Evolutionary conservation across 2,113 vertebrate genomes (phyloP).

Genomic region (Mohoua ochrocephala): DNA sequence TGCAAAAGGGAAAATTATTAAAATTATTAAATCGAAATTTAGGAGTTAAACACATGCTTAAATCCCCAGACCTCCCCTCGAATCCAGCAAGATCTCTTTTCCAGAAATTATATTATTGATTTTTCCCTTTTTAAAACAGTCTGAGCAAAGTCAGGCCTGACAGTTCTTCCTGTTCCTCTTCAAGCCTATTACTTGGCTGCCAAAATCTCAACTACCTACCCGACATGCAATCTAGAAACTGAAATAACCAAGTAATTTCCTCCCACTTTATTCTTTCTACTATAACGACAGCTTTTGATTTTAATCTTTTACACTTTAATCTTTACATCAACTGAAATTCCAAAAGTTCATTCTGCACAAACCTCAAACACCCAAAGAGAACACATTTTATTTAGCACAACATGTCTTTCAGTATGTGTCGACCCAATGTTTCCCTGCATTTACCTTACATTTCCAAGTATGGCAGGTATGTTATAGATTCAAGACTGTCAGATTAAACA

Average conservation of each 20-base stretch:
- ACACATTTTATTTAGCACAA: not conserved
- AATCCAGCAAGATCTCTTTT: not conserved
- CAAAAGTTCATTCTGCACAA: not conserved
- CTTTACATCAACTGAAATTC: not conserved
- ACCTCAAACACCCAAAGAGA: not conserved
- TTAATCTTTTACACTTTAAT: not conserved
- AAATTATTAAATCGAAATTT: not conserved
- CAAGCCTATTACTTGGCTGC: not conserved
- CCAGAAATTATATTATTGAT: not conserved
- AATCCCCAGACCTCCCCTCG: not conserved
- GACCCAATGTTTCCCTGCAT: not conserved
- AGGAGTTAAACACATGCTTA: not conserved
- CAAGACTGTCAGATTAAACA: not conserved
- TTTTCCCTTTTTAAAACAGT: not conserved
- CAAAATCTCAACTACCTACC: not conserved
- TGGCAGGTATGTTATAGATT: not conserved
- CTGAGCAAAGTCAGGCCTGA: not conserved
- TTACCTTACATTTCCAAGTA: not conserved
- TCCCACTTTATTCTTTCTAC: not conserved
- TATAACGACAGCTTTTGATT: not conserved
- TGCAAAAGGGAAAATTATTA: not conserved
- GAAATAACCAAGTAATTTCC: not conserved
- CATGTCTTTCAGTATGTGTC: not conserved
- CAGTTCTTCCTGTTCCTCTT: not conserved
- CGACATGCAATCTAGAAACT: not conserved